Evolutionary conservation across 2,888 invertebrate species (phyloP), one percentile per base, ranked within the genome.

Genomic region (Emesis russula): DNA sequence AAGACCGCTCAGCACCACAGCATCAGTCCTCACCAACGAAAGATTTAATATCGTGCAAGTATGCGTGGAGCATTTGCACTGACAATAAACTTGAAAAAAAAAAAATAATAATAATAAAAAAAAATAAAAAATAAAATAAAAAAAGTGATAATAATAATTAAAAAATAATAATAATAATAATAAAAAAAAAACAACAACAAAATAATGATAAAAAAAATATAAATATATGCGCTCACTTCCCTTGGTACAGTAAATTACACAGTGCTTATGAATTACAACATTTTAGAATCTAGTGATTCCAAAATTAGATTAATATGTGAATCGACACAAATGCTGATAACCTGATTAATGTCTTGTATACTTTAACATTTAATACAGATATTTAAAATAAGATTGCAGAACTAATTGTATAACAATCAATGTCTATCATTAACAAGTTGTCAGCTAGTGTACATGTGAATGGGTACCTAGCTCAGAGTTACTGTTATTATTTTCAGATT

Each of bases 1-100:
- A 66, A 53, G 83, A 88, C 88, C 85, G 83, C 81, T 63, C 81
- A 88, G 82, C 53, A 83, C 81, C 85, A 83, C 86, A 83, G 88
- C 83, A 86, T 81, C 83, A 76, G 5, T 33, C 53, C 58, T 44
- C 3, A 44, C 3, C 44, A 44, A 44, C 13, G 44, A 44, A 7
- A 44, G 38, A 44, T 3, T 44, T 44, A 44, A 44, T 25, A 44
- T 44, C 44, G 44, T 13, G 44, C 44, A 44, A 15, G 13, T 44
- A 44, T 44, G 44, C 44, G 15, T 44, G 13, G 44, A 15, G 44
- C 13, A 15, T 44, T 44, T 15, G 44, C 44, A 44, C 44, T 13
- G 15, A 44, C 44, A 15, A 7, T 9, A 44, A 9, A 44, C 9
- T 44, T 13, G 13, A 44, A 44, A 44, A 15, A 13, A 44, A 44